Percentiles rank a stretch among this genome's conserved stretches.
phyloP scores from a whole-genome alignment of 2,888 invertebrate species.

The Stegana nigrithorax region DNA sequence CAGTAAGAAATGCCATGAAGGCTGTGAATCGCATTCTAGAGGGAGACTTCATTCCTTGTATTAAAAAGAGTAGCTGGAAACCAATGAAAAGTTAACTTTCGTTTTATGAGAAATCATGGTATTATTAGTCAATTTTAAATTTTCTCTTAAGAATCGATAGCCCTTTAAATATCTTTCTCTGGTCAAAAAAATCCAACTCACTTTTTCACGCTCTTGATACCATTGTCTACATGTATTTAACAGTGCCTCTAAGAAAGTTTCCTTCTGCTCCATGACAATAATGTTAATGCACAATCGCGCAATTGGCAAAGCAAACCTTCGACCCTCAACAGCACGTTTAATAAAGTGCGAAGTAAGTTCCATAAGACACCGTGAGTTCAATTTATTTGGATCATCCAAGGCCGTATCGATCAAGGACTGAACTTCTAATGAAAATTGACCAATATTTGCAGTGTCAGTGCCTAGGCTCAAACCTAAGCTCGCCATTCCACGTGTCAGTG shows the following conservation, averaged over 20 bases:
- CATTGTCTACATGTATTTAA: slow-evolving; percentile 91
- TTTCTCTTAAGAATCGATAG: no score
- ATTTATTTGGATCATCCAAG: slow-evolving; percentile 84
- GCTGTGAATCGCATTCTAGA: slow-evolving; percentile 79
- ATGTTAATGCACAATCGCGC: slow-evolving; percentile 88
- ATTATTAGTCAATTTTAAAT: no score
- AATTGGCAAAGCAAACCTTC: slow-evolving; percentile 82
- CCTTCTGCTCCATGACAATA: slow-evolving; percentile 87
- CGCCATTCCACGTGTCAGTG: slow-evolving; percentile 76
- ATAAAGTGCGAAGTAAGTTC: slow-evolving; percentile 85
- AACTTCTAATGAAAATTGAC: slow-evolving; percentile 79
- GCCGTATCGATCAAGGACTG: slow-evolving; percentile 81
- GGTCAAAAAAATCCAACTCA: slow-evolving; percentile 44
- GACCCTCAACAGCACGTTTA: slow-evolving; percentile 82
- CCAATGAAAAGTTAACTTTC: no score
- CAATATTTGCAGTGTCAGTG: slow-evolving; percentile 81
- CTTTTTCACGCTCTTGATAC: slow-evolving; percentile 86
- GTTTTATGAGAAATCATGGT: no score
- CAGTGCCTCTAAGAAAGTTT: slow-evolving; percentile 89
- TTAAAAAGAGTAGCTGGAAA: slow-evolving; percentile 62
- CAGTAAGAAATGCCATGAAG: slow-evolving; percentile 89
- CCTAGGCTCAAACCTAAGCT: slow-evolving; percentile 75
- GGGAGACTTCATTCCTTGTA: slow-evolving; percentile 71
- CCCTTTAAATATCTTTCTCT: no score
- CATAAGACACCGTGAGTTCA: slow-evolving; percentile 82